Conservation (phyloP, 2,113 vertebrate species). For the Lagopus muta region DNA sequence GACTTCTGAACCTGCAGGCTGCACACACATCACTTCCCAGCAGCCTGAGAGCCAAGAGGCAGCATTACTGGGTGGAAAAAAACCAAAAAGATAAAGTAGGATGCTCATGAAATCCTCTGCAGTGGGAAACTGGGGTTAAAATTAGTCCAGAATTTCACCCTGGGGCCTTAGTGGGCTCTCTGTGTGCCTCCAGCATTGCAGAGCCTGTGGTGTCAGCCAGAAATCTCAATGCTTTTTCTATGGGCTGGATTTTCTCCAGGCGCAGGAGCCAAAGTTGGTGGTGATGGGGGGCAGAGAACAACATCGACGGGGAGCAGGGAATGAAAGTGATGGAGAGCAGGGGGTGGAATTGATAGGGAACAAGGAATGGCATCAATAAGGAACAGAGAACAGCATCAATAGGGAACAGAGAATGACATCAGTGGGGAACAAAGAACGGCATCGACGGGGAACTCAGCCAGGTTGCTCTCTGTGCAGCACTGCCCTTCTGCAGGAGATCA, state of each 20-base stretch:
- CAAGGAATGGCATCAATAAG: background rate
- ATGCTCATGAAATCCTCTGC: background rate
- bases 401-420: background rate
- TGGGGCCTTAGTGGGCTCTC: background rate
- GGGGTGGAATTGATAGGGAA: background rate
- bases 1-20: background rate
- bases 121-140: background rate
- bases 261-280: accelerated
- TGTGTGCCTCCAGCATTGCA: background rate
- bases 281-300: background rate
- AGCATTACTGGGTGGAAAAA: background rate
- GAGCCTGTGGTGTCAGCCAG: background rate
- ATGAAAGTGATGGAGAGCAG: accelerated
- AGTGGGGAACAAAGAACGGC: accelerated
- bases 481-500: accelerated
- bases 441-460: background rate
- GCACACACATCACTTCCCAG: background rate
- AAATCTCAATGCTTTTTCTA: background rate
- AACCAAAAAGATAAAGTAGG: background rate
- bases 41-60: background rate
- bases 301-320: background rate
- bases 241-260: background rate
- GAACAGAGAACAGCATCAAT: background rate
- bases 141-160: accelerated
- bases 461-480: background rate